Percentiles rank a stretch among this genome's conserved stretches.
These are phyloP conservation scores for Pheosia gnoma DNA, from an alignment of 2,888 invertebrate genomes.

Conservation along the genomic window DNA sequence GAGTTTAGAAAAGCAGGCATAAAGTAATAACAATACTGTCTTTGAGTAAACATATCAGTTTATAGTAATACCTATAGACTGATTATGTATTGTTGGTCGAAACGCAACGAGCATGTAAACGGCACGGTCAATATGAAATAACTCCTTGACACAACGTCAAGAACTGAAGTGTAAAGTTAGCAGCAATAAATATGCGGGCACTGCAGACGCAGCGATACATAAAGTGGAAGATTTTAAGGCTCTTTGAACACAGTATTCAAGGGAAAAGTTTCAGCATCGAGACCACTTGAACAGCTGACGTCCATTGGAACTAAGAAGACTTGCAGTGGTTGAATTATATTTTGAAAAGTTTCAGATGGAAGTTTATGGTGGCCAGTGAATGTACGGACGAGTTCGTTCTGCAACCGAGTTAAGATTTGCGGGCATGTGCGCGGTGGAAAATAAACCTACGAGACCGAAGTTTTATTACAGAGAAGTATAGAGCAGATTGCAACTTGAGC, in stretches of 20 bases:
- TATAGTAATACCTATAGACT: no score
- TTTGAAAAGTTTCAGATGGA: conserved; percentile 31
- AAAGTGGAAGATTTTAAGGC: background rate
- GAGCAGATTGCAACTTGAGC: background rate
- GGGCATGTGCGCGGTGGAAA: conserved; percentile 5
- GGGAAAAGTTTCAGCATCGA: conserved; percentile 5
- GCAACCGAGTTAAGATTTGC: conserved; percentile 17
- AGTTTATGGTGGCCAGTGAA: conserved; percentile 22
- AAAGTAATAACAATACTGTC: no score
- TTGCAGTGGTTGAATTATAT: conserved; percentile 25
- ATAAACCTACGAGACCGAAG: background rate
- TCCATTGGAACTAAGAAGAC: conserved; percentile 6
- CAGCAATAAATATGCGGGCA: background rate
- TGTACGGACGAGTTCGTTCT: conserved; percentile 20
- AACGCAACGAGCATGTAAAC: no score
- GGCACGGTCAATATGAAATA: no score
- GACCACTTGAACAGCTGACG: background rate
- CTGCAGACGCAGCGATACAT: background rate
- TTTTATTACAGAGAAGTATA: background rate
- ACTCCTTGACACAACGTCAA: no score
- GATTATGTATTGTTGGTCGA: no score
- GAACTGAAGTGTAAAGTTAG: no score
- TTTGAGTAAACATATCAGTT: no score
- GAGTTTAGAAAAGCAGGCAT: no score
- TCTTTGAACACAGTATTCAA: background rate